Conservation (phyloP, 1,140 invertebrate species). For the Drosophila serrata region DNA sequence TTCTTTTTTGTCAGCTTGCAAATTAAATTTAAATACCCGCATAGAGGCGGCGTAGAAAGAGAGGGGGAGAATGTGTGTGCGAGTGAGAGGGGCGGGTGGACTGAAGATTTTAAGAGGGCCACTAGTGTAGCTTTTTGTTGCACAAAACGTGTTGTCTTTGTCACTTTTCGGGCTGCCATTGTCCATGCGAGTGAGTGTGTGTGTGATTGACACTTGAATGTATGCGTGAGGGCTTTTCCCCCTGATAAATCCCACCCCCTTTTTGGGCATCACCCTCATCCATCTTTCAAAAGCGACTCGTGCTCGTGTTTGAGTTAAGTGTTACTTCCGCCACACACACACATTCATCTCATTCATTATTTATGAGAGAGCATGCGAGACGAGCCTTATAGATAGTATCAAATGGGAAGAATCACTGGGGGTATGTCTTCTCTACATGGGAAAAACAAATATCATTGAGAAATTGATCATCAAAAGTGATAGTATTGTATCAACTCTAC, state of each 20-base stretch:
- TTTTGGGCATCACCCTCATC: slow-evolving; percentile 15
- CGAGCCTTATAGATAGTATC: slow-evolving; percentile 9
- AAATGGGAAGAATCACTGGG: slow-evolving; percentile 20
- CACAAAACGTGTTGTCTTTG: slow-evolving; percentile 45
- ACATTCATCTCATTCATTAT: slow-evolving; percentile 61
- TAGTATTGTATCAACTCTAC: background rate
- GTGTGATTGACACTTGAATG: slow-evolving; percentile 51
- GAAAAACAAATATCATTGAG: background rate
- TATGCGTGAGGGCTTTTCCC: slow-evolving; percentile 29
- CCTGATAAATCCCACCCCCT: slow-evolving; percentile 12
- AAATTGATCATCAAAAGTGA: background rate
- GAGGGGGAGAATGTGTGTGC: slow-evolving; percentile 1
- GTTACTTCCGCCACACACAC: slow-evolving; percentile 74
- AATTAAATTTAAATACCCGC: slow-evolving; percentile 79
- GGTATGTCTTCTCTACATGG: background rate
- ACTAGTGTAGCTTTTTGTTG: slow-evolving; percentile 56
- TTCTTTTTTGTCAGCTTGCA: slow-evolving; percentile 77
- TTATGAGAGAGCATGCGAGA: slow-evolving; percentile 29
- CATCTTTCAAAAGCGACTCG: slow-evolving; percentile 16
- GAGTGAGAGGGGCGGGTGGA: slow-evolving; percentile 7
- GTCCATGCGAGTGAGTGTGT: slow-evolving; percentile 29
- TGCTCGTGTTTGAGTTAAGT: slow-evolving; percentile 71
- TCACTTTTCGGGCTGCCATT: slow-evolving; percentile 49
- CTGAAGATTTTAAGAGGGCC: slow-evolving; percentile 34
- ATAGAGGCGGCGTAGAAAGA: slow-evolving; percentile 35